These are phyloP conservation scores for Burhinus bistriatus DNA, from an alignment of 2,113 vertebrate genomes.

Conservation along the genomic window DNA sequence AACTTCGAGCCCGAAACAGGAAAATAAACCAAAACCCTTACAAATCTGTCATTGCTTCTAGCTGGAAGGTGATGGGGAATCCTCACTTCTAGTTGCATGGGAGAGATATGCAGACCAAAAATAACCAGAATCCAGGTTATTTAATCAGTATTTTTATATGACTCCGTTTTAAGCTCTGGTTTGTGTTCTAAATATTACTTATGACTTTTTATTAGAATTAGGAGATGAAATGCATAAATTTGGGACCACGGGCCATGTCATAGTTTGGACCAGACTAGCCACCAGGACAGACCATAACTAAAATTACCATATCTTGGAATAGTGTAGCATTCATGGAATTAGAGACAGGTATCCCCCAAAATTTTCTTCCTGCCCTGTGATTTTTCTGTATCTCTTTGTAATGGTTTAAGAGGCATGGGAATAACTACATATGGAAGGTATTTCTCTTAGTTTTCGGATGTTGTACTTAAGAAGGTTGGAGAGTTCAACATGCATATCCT, in stretches of 20 bases:
- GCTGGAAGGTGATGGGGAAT: background rate
- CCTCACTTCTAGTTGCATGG: background rate
- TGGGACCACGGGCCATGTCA: background rate
- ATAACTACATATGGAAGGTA: background rate
- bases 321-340: background rate
- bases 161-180: background rate
- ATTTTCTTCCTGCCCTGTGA: background rate
- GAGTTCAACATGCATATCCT: background rate
- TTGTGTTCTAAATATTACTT: background rate
- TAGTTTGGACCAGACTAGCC: no score
- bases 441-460: background rate
- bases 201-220: background rate
- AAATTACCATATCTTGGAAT: background rate
- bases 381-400: background rate
- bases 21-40: background rate
- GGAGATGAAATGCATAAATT: background rate
- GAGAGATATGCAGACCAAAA: background rate
- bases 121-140: background rate
- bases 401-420: background rate
- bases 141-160: background rate
- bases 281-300: background rate
- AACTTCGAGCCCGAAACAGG: background rate
- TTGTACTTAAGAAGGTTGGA: background rate
- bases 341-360: accelerated
- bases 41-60: background rate